Conservation (phyloP, 2,113 vertebrate genomes). For the Campylorhamphus procurvoides region DNA sequence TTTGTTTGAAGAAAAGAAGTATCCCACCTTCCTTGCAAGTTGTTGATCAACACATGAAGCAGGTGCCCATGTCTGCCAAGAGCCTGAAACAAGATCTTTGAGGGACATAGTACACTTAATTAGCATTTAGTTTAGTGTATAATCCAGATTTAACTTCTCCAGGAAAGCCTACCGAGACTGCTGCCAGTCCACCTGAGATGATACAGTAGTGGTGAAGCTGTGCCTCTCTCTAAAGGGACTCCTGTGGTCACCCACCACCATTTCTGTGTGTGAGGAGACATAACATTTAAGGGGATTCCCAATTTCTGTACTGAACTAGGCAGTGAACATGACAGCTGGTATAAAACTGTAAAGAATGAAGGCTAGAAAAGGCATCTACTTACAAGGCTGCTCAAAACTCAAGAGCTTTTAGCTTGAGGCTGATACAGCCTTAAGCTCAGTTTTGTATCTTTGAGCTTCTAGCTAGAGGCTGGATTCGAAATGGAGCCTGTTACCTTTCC, state of each 20-base stretch:
- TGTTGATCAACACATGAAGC: neutral
- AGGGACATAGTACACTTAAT: neutral
- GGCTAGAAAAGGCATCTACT: neutral
- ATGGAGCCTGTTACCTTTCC: fast-evolving
- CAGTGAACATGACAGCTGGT: neutral
- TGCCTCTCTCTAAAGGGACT: neutral
- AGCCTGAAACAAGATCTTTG: neutral
- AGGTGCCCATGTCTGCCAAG: neutral
- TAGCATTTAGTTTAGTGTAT: neutral
- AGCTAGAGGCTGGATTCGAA: neutral
- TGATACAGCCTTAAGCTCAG: neutral
- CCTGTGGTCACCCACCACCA: neutral
- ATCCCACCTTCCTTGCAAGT: neutral
- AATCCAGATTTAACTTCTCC: neutral
- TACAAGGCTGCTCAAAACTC: neutral
- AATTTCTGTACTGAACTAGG: neutral
- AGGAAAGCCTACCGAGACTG: neutral
- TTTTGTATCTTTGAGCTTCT: neutral
- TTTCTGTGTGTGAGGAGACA: neutral
- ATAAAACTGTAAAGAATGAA: neutral
- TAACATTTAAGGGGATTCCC: neutral
- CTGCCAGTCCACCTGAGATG: neutral
- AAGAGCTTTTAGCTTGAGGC: neutral
- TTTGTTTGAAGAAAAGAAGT: neutral
- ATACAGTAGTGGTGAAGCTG: fast-evolving